These are phyloP conservation scores for Pangasianodon hypophthalmus DNA, from an alignment of 2,113 vertebrate genomes.

Conservation along the genomic window DNA sequence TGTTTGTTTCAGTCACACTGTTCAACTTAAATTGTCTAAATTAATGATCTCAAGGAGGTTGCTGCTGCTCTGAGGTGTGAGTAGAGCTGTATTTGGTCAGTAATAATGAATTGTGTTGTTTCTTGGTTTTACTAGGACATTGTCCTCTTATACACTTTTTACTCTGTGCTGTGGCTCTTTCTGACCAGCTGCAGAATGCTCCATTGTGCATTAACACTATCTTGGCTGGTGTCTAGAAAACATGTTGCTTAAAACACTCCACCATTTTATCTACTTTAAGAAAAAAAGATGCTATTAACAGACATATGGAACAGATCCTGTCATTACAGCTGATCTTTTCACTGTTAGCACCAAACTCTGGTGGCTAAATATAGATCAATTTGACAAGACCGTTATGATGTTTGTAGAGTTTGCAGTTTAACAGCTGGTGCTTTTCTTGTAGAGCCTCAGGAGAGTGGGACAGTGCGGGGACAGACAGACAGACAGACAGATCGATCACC, in stretches of 20 bases:
- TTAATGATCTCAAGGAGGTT: not conserved
- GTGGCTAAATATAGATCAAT: conserved; percentile 45
- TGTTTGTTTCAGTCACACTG: conserved; percentile 24
- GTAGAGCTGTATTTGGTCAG: not conserved
- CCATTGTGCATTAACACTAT: conserved; percentile 18
- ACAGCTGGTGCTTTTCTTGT: not conserved
- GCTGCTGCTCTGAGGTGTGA: conserved; percentile 9
- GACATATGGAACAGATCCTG: conserved; percentile 15
- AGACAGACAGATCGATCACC: not conserved
- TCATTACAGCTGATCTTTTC: conserved; percentile 28
- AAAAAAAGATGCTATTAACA: conserved; percentile 22
- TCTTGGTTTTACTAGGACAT: not conserved
- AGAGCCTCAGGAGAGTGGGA: not conserved
- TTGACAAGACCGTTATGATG: conserved; percentile 15
- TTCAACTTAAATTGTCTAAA: not conserved
- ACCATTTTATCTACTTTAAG: conserved; percentile 5
- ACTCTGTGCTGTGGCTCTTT: not conserved
- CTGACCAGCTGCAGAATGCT: not conserved
- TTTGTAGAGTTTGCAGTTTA: not conserved
- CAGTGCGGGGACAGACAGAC: not conserved
- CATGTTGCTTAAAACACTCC: conserved; percentile 22
- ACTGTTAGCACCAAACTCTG: conserved; percentile 32
- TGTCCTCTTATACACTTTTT: not conserved
- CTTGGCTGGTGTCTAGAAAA: conserved; percentile 20
- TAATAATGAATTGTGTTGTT: not conserved